These are phyloP conservation scores for Oreochromis grahami DNA, from an alignment of 2,797 vertebrate species.

Conservation along the genomic window DNA sequence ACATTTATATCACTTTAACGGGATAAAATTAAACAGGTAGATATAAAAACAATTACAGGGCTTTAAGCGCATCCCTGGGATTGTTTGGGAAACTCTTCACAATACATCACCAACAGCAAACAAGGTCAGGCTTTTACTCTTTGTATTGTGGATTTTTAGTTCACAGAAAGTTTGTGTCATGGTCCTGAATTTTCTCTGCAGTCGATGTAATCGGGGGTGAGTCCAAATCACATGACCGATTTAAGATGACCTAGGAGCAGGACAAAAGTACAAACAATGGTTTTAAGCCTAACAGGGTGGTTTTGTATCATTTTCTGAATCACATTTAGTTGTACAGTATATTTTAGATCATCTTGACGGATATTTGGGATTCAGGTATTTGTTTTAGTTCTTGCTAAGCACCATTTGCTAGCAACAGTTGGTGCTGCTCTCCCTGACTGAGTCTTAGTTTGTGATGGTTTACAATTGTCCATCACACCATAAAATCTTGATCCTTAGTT, in stretches of 20 bases:
- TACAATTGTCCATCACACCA: background rate
- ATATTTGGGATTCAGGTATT: background rate
- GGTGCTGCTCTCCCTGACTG: background rate
- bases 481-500: background rate
- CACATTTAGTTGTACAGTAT: background rate
- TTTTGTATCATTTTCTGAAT: background rate
- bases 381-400: background rate
- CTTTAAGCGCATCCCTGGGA: background rate
- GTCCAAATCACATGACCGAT: background rate
- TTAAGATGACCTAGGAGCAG: background rate
- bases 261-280: background rate
- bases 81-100: background rate
- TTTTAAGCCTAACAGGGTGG: background rate
- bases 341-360: background rate
- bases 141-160: background rate
- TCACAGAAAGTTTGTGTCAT: background rate
- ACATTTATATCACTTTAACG: background rate
- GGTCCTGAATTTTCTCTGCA: background rate
- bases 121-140: background rate
- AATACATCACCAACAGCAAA: background rate
- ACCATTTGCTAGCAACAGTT: background rate
- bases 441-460: background rate
- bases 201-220: accelerated
- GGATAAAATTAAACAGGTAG: background rate
- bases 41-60: background rate